Conservation (phyloP, 2,113 vertebrate genomes). For the Macquaria australasica region DNA sequence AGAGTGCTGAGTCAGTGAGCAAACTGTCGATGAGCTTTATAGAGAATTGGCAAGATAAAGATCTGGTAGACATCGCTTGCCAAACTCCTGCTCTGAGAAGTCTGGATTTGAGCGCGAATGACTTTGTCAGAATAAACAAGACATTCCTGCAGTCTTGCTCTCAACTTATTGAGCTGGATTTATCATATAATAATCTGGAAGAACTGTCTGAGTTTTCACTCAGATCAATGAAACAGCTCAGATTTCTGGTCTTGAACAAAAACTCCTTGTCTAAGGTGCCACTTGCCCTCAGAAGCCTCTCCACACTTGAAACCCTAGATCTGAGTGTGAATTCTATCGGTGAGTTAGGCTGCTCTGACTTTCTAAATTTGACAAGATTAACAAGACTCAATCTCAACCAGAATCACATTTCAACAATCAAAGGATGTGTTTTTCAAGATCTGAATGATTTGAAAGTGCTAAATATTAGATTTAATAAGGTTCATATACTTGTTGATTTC, state of each 20-base stretch:
- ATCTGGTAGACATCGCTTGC: constrained; percentile 71
- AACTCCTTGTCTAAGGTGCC: constrained; percentile 60
- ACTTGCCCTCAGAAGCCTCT: constrained; percentile 30
- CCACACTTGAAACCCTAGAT: constrained; percentile 54
- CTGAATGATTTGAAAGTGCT: constrained; percentile 54
- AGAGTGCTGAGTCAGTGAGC: constrained; percentile 60
- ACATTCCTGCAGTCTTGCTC: constrained; percentile 52
- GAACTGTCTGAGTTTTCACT: constrained; percentile 31
- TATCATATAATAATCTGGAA: constrained; percentile 51
- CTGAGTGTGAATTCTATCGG: constrained; percentile 68
- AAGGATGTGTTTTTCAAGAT: constrained; percentile 50
- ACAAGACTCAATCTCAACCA: constrained; percentile 46
- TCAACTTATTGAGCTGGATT: constrained; percentile 50
- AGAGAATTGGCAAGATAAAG: neutral
- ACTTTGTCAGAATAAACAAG: constrained; percentile 25
- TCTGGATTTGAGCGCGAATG: constrained; percentile 65
- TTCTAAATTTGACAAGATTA: constrained; percentile 55
- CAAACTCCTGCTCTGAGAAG: constrained; percentile 52
- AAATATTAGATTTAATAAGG: constrained; percentile 41
- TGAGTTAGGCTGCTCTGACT: constrained; percentile 53
- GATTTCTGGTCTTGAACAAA: constrained; percentile 22
- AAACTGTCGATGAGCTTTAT: constrained; percentile 62
- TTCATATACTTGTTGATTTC: constrained; percentile 43
- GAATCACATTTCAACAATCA: constrained; percentile 63
- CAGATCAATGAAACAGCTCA: constrained; percentile 35